Evolutionary conservation across 2,888 invertebrate species (phyloP), one percentile per base, ranked within the genome.

Genomic region (Erebia epiphron): DNA sequence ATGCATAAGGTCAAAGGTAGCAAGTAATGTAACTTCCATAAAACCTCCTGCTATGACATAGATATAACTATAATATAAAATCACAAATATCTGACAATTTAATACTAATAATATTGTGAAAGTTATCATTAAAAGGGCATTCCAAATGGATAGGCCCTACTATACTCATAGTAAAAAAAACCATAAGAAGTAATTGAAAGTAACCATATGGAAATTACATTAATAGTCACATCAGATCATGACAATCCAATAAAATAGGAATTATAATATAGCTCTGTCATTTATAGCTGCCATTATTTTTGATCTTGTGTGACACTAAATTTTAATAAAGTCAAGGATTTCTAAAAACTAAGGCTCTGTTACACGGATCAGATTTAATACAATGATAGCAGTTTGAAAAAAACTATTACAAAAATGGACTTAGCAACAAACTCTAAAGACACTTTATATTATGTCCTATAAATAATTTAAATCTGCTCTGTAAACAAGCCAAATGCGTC

Each of bases 21-120:
- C n/a, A 71, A 75, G 73, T 78, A 81, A 86, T 88, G 87, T 87
- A 88, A 89, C 82, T 88, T 90, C 90, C 89, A 89, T 88, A 81
- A 76, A 81, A 82, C 82, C 81, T 85, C 83, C 82, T 77, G 81
- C 68, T 74, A 57, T 14, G 18, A 11, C 16, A 46, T 64, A 58
- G 21, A 46, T 68, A 58, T 13, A 8, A 41, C 9, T 52, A 18
- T 35, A 43, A 46, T 16, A 2, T 18, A 7, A 7, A 35, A 5
- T 35, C 35, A 0, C 35, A 35, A 35, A 46, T 4, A 58, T 16
- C n/a, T 41, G 1, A 14, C 8, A 9, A 26, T 21, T 62, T 10
- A 21, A 62, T 35, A 35, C 5, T 7, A 21, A 62, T n/a, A n/a
- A n/a, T n/a, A n/a, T n/a, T n/a, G n/a, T n/a, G n/a, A n/a, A n/a